phyloP scores from a whole-genome alignment of 2,888 invertebrate species.

The Chloroclysta siterata region DNA sequence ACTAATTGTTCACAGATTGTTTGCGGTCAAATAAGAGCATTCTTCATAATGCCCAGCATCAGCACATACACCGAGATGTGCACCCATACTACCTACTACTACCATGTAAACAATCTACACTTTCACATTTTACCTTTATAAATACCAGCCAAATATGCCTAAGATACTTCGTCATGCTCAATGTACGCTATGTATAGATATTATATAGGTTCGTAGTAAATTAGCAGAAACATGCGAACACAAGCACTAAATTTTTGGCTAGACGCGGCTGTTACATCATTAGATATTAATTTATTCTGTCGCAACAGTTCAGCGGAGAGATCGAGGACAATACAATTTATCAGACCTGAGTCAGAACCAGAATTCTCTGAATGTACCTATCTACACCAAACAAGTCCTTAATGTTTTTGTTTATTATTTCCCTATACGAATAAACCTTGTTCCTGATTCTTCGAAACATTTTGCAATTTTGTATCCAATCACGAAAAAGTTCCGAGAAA shows the following conservation, averaged over 20 bases:
- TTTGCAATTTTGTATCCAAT: neutral
- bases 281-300: constrained; percentile 45
- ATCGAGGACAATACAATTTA: constrained; percentile 46
- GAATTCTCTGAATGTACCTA: constrained; percentile 31
- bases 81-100: constrained; percentile 75
- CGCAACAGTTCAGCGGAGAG: constrained; percentile 44
- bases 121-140: constrained; percentile 46
- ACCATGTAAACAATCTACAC: constrained; percentile 63
- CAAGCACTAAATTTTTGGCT: constrained; percentile 46
- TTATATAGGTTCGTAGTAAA: constrained; percentile 41
- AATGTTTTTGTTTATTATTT: constrained; percentile 25
- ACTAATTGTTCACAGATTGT: constrained; percentile 57
- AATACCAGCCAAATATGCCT: constrained; percentile 39
- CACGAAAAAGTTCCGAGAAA: neutral
- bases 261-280: constrained; percentile 49
- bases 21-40: constrained; percentile 69
- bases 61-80: constrained; percentile 58
- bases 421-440: constrained; percentile 31
- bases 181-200: constrained; percentile 20
- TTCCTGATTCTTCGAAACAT: constrained; percentile 16
- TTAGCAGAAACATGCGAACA: constrained; percentile 56
- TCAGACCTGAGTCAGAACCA: constrained; percentile 44
- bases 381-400: constrained; percentile 22
- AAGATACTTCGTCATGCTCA: constrained; percentile 24
- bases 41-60: constrained; percentile 51